Evolutionary conservation across 2,113 vertebrate genomes (phyloP).

Genomic region (Paraplagusia blochii): DNA sequence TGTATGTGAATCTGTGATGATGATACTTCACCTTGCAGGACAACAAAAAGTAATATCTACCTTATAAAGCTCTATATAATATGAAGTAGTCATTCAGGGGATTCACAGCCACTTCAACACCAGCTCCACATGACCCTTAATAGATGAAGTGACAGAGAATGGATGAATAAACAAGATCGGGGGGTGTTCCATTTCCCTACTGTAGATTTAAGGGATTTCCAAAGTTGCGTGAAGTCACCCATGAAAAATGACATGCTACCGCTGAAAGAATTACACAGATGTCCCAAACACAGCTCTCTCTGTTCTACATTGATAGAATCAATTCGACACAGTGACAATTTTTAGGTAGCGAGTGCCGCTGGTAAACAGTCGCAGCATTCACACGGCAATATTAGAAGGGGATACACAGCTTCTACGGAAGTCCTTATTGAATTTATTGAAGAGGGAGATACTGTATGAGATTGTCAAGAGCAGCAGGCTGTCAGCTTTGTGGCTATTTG

Average conservation of each 20-base stretch:
- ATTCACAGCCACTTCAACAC: too few species aligned
- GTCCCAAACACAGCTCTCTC: constrained; percentile 10
- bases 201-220: constrained; percentile 13
- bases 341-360: constrained; percentile 25
- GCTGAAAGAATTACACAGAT: constrained; percentile 15
- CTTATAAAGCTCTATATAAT: too few species aligned
- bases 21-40: too few species aligned
- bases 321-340: constrained; percentile 23
- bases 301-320: constrained; percentile 15
- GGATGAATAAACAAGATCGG: not conserved
- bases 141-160: too few species aligned
- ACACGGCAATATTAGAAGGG: constrained; percentile 21
- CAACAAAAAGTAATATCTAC: too few species aligned
- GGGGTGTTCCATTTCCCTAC: not conserved
- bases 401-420: constrained; percentile 47
- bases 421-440: constrained; percentile 56
- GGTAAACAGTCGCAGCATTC: constrained; percentile 31
- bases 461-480: constrained; percentile 40
- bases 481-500: constrained; percentile 44
- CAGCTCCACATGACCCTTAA: too few species aligned
- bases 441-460: constrained; percentile 45
- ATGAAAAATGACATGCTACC: constrained; percentile 3
- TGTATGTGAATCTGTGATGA: too few species aligned
- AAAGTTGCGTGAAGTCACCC: not conserved
- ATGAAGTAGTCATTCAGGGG: too few species aligned